Base-by-base conservation (phyloP, 1,140 invertebrate species). In the Orchesella cincta region DNA sequence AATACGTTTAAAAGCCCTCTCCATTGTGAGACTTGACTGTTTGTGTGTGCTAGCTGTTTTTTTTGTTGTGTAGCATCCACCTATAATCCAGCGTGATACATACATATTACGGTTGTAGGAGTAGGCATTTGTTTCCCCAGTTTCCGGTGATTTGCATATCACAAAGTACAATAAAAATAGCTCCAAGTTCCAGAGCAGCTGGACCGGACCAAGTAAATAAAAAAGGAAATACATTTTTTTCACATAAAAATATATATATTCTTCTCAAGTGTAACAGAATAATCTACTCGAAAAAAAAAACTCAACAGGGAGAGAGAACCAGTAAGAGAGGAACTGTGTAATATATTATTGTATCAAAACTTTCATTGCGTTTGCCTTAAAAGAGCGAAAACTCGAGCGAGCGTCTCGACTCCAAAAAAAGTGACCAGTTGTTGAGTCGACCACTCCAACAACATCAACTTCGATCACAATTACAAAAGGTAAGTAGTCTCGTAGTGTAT, bases 101-200 rank as follows among this genome's bases (percentile, higher is more conserved):
- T 8, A 18, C 18, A 46, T 46, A 46, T 46, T 46, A 46, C 18
- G 18, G 18, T 46, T 5, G 39, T 46, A 46, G 5, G 39, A 5
- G 39, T 46, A n/a, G n/a, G n/a, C n/a, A n/a, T 57, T 57, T 29
- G 62, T 33, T 67, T 67, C 62, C 62, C 62, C 28, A 67, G 62
- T 31, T 67, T 67, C 62, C 62, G 62, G 62, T n/a, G 62, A 67
- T 67, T 67, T 67, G 62, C 62, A 67, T 67, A 57, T 57, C 52
- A 57, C 8, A n/a, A 57, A 67, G 3, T 18, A 67, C 62, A 29
- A 33, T 67, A 67, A 67, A 67, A 67, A n/a, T n/a, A 67, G 62
- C 33, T 67, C 26, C 62, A 67, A 67, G 23, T 26, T 67, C 62
- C 62, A 67, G 62, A 14, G 31, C 62, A 67, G 62, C 62, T 67